A percentile compares a stretch with the other conserved stretches of the same genome.
Conservation (phyloP, 2,888 invertebrate species). For the Eupithecia dodoneata region DNA sequence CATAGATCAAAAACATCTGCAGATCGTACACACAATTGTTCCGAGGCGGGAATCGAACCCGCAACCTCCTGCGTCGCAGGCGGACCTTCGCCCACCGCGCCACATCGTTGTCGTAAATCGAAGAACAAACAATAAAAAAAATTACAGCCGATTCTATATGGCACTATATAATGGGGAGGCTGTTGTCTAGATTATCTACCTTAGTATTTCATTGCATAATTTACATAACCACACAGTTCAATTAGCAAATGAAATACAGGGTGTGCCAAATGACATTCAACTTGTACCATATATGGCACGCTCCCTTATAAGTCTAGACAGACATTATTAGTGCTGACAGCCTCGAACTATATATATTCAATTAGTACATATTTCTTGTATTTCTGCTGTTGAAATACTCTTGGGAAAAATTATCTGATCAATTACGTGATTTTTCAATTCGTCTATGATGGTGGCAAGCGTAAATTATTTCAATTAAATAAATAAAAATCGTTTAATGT, state of each 20-base stretch:
- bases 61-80: too few species aligned
- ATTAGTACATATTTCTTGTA: neutral
- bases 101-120: too few species aligned
- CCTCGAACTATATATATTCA: neutral
- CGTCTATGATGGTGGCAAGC: neutral
- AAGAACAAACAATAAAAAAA: too few species aligned
- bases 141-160: too few species aligned
- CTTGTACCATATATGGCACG: constrained; percentile 13
- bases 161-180: neutral
- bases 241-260: constrained; percentile 31
- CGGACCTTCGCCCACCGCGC: too few species aligned
- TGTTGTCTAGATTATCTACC: neutral
- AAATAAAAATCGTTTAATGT: too few species aligned
- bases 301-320: constrained; percentile 9
- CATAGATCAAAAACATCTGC: too few species aligned
- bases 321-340: neutral
- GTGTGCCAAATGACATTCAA: constrained; percentile 27
- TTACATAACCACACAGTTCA: constrained; percentile 22
- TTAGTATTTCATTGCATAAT: neutral
- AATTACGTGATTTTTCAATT: neutral
- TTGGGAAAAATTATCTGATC: neutral
- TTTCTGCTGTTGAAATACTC: neutral
- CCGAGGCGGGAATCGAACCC: too few species aligned
- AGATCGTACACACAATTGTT: too few species aligned
- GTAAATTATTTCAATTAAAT: neutral